Conservation (phyloP, 2,797 vertebrate species). For the Anguilla anguilla region DNA sequence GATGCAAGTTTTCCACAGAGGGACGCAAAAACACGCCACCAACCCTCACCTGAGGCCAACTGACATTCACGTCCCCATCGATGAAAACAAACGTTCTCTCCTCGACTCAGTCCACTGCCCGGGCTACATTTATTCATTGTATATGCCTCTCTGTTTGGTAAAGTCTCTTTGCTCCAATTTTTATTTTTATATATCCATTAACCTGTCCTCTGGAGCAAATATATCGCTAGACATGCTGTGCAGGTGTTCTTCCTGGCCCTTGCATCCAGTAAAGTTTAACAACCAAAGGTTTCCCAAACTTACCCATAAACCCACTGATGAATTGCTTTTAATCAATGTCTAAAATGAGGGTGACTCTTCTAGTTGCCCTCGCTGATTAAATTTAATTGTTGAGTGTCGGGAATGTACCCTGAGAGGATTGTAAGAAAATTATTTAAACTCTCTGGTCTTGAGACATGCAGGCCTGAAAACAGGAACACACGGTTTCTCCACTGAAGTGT, state of each 20-base stretch:
- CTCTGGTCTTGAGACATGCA: constrained; percentile 73
- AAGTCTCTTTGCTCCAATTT: background rate
- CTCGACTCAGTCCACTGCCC: background rate
- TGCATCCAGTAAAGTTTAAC: constrained; percentile 58
- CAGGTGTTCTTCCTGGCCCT: constrained; percentile 51
- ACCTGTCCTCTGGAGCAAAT: constrained; percentile 8
- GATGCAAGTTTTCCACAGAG: background rate
- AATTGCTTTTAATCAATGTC: constrained; percentile 80
- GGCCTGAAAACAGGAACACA: constrained; percentile 57
- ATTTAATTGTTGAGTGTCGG: constrained; percentile 79
- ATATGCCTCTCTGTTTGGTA: background rate
- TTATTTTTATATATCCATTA: constrained; percentile 19
- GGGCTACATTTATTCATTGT: background rate
- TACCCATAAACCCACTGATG: constrained; percentile 75
- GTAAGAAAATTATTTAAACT: constrained; percentile 79
- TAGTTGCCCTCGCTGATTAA: constrained; percentile 79
- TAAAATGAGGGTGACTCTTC: constrained; percentile 79
- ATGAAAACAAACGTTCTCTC: background rate
- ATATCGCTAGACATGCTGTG: background rate
- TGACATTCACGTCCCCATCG: background rate
- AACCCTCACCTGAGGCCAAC: background rate
- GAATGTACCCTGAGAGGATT: constrained; percentile 78
- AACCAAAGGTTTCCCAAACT: constrained; percentile 65
- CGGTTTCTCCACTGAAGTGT: constrained; percentile 38
- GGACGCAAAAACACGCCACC: background rate